These are phyloP conservation scores for Acinonyx jubatus DNA, from an alignment of 2,113 vertebrate species.

Conservation along the genomic window DNA sequence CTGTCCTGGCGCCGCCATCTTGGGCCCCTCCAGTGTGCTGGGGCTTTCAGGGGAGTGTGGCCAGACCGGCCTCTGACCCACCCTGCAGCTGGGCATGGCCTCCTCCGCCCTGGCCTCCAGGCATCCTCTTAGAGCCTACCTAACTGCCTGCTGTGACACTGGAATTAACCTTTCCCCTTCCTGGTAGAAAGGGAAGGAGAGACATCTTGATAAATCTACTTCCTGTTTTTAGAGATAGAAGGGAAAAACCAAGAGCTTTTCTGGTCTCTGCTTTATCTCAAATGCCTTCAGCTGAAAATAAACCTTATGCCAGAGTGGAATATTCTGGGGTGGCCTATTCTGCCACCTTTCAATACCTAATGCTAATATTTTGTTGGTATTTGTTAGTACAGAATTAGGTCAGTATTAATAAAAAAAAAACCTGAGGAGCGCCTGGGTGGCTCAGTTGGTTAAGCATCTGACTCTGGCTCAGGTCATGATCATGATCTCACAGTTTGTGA, in stretches of 20 bases:
- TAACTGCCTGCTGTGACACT: background rate
- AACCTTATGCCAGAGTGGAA: background rate
- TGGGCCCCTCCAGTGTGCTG: background rate
- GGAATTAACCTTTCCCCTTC: background rate
- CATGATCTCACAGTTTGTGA: too few species aligned
- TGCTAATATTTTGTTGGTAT: background rate
- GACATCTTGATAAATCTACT: background rate
- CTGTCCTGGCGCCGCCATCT: background rate
- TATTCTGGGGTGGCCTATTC: background rate
- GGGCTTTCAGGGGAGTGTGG: fast-evolving
- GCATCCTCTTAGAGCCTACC: background rate
- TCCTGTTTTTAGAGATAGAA: background rate
- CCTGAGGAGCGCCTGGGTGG: too few species aligned
- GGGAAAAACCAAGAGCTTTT: background rate
- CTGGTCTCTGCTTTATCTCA: background rate
- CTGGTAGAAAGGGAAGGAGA: background rate
- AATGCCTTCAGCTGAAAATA: background rate
- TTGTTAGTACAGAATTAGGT: background rate
- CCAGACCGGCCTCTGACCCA: background rate
- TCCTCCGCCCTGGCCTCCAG: background rate
- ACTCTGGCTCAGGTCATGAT: too few species aligned
- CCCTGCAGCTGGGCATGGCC: background rate
- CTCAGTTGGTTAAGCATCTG: too few species aligned
- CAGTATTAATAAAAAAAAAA: background rate
- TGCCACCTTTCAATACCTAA: background rate